phyloP scores from a whole-genome alignment of 2,113 vertebrate species.

The Struthidea cinerea region DNA sequence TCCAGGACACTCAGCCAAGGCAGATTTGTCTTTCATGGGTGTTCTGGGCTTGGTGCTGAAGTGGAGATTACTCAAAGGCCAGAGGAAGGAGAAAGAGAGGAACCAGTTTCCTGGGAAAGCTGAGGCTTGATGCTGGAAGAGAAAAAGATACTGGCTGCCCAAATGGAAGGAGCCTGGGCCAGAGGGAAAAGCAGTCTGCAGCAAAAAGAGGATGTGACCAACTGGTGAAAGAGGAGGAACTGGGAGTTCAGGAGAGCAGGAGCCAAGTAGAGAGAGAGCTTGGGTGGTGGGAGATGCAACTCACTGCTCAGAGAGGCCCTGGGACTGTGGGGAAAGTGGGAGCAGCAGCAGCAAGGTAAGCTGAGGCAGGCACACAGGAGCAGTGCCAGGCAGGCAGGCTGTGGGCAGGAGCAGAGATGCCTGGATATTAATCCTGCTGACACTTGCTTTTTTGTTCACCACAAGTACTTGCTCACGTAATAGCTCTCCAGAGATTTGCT shows the following conservation, averaged over 20 bases:
- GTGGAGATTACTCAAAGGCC: not conserved
- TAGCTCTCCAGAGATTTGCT: not conserved
- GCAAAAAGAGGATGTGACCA: not conserved
- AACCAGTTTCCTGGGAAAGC: not conserved
- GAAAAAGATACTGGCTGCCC: not conserved
- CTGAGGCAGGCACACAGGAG: not conserved
- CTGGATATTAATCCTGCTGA: not conserved
- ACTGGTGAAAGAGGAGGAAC: not conserved
- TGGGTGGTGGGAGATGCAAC: not conserved
- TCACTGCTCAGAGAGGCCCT: not conserved
- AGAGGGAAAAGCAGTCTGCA: not conserved
- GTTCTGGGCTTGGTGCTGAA: not conserved
- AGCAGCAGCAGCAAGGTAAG: not conserved
- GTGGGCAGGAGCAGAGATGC: not conserved
- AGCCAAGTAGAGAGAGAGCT: not conserved
- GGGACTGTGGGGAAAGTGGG: fast-evolving
- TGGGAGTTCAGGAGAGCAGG: not conserved
- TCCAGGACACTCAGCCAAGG: not conserved
- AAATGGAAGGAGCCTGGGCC: not conserved
- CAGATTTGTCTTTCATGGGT: not conserved
- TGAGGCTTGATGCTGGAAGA: not conserved
- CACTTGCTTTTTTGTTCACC: not conserved
- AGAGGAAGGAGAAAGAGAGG: not conserved
- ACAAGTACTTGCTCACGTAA: not conserved
- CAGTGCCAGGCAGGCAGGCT: not conserved